Evolutionary conservation across 2,888 invertebrate species (phyloP).

Genomic region (Eupsilia transversa): DNA sequence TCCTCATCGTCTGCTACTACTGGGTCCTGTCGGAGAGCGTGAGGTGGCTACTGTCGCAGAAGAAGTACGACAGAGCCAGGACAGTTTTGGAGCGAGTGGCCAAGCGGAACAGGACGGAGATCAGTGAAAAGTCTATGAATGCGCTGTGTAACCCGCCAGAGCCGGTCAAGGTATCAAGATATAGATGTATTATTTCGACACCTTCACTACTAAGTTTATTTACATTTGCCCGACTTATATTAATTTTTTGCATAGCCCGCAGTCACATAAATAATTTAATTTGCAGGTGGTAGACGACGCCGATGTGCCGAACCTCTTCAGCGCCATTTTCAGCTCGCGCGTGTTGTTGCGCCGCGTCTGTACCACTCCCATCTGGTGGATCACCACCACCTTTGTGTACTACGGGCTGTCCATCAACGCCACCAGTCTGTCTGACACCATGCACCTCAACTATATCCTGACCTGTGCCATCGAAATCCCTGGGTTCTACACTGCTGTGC

Average conservation of each 20-base stretch:
- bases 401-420: conserved; percentile 95
- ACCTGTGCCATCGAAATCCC: conserved; percentile 93
- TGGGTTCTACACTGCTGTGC: conserved; percentile 91
- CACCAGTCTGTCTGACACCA: conserved; percentile 93
- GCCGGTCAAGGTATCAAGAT: conserved; percentile 29
- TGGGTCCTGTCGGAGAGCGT: conserved; percentile 92
- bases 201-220: background rate
- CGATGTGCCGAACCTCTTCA: conserved; percentile 69
- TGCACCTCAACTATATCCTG: conserved; percentile 93
- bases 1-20: conserved; percentile 92
- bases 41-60: conserved; percentile 94
- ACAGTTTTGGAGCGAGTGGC: conserved; percentile 91
- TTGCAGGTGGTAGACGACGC: conserved; percentile 48
- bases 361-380: conserved; percentile 94
- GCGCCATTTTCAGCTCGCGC: conserved; percentile 85
- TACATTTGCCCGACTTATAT: background rate
- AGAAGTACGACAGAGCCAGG: conserved; percentile 91
- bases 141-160: conserved; percentile 83
- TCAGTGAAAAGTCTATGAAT: conserved; percentile 89
- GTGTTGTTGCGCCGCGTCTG: conserved; percentile 90
- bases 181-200: background rate
- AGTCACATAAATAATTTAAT: background rate
- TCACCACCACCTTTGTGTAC: conserved; percentile 94
- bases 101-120: conserved; percentile 89
- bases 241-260: background rate